A percentile compares a stretch with the other conserved stretches of the same genome.
Evolutionary conservation across 2,888 invertebrate genomes (phyloP).

Genomic region (Drosophila tripunctata): DNA sequence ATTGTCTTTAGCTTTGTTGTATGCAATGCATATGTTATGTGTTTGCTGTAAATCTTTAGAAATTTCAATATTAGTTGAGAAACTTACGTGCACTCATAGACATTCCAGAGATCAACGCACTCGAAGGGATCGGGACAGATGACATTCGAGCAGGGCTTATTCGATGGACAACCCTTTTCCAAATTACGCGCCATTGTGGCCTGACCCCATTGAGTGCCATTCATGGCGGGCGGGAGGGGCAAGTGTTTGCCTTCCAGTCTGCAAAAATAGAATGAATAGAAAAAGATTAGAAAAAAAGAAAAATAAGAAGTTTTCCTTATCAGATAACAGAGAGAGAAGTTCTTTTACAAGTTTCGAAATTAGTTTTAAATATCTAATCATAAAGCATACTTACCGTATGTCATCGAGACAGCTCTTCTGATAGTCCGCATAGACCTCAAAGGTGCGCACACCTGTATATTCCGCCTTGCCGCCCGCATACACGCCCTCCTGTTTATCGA

Average conservation of each 20-base stretch:
- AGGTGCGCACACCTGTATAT: conserved; percentile 96
- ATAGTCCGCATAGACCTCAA: conserved; percentile 97
- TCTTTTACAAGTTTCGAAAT: background rate
- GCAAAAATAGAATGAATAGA: no score
- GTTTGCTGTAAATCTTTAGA: conserved; percentile 11
- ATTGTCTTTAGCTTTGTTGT: conserved; percentile 9
- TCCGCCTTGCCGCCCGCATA: conserved; percentile 98
- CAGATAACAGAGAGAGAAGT: no score
- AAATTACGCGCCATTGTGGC: conserved; percentile 97
- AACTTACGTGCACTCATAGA: conserved; percentile 98
- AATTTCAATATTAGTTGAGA: background rate
- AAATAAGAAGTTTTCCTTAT: no score
- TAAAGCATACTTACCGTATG: conserved; percentile 83
- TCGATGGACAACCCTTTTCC: conserved; percentile 96
- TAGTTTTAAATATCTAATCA: background rate
- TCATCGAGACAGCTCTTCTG: conserved; percentile 93
- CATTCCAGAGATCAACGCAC: conserved; percentile 98
- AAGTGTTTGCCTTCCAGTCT: conserved; percentile 97
- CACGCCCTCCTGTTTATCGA: conserved; percentile 97
- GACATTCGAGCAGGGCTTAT: conserved; percentile 97
- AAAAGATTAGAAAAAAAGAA: no score
- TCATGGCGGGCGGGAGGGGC: conserved; percentile 96
- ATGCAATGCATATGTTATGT: conserved; percentile 42
- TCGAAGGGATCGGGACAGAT: conserved; percentile 97
- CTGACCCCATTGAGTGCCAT: conserved; percentile 97